A percentile compares a stretch with the other conserved stretches of the same genome.
phyloP scores from a whole-genome alignment of 2,113 vertebrate genomes.

The Corythaixoides concolor region DNA sequence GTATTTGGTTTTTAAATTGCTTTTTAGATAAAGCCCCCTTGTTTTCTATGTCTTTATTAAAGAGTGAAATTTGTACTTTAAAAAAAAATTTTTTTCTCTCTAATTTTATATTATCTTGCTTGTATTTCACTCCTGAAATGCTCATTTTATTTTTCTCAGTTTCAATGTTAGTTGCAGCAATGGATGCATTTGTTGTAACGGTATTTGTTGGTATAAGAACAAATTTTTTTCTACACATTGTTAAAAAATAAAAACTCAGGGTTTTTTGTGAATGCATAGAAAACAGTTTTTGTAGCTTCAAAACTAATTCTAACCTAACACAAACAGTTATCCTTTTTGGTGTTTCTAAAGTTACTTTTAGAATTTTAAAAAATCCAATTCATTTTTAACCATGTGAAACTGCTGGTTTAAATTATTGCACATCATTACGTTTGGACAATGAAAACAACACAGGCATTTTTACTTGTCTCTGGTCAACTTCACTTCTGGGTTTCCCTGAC shows the following conservation, averaged over 20 bases:
- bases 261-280: neutral
- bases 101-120: neutral
- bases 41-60: neutral
- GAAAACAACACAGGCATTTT: constrained; percentile 58
- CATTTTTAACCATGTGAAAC: constrained; percentile 45
- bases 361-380: constrained; percentile 18
- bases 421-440: constrained; percentile 52
- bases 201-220: neutral
- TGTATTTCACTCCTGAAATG: neutral
- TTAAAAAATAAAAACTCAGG: neutral
- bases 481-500: constrained; percentile 47
- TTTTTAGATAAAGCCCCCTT: neutral
- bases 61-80: neutral
- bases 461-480: constrained; percentile 57
- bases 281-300: neutral
- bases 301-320: neutral
- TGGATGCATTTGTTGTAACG: neutral
- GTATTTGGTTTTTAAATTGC: neutral
- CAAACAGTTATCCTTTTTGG: neutral
- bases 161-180: neutral
- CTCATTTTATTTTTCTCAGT: neutral
- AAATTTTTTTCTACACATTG: neutral
- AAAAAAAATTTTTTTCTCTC: neutral
- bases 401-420: constrained; percentile 60
- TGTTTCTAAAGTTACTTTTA: neutral